Evolutionary conservation across 2,888 invertebrate species (phyloP).

Genomic region (Polia nebulosa): DNA sequence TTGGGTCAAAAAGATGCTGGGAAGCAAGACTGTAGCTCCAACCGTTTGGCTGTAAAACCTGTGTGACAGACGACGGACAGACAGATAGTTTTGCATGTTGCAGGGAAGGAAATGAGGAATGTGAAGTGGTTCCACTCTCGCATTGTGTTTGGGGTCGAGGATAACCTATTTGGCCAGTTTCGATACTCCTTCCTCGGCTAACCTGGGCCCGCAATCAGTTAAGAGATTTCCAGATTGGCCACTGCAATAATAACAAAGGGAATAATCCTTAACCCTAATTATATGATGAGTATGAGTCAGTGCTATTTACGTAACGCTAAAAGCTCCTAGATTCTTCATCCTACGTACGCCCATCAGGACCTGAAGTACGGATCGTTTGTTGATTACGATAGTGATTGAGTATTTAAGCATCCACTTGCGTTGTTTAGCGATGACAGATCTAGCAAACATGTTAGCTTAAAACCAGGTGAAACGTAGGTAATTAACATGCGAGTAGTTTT

Average conservation of each 20-base stretch:
- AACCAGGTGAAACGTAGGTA: slow-evolving; percentile 19
- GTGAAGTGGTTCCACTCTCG: no score
- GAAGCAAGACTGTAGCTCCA: no score
- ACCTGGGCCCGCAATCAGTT: neutral
- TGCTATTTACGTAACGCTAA: slow-evolving; percentile 45
- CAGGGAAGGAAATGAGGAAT: no score
- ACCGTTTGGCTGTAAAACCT: no score
- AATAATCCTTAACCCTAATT: slow-evolving; percentile 22
- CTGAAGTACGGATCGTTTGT: slow-evolving; percentile 40
- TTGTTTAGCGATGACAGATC: slow-evolving; percentile 53
- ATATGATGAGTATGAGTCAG: slow-evolving; percentile 56
- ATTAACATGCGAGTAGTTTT: slow-evolving; percentile 22
- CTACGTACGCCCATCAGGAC: slow-evolving; percentile 61
- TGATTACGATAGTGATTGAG: slow-evolving; percentile 52
- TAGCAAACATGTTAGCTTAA: slow-evolving; percentile 20
- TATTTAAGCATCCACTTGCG: slow-evolving; percentile 36
- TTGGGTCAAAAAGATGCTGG: no score
- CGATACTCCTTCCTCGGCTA: neutral
- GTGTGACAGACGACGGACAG: no score
- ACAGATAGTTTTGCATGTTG: no score
- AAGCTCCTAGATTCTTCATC: slow-evolving; percentile 56
- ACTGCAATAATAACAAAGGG: neutral
- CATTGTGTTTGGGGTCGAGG: neutral
- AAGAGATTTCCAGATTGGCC: neutral
- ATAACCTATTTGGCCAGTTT: no score